A percentile compares a stretch with the other conserved stretches of the same genome.
phyloP scores from a whole-genome alignment of 2,113 vertebrate genomes.

The Vulpes ferrilata region DNA sequence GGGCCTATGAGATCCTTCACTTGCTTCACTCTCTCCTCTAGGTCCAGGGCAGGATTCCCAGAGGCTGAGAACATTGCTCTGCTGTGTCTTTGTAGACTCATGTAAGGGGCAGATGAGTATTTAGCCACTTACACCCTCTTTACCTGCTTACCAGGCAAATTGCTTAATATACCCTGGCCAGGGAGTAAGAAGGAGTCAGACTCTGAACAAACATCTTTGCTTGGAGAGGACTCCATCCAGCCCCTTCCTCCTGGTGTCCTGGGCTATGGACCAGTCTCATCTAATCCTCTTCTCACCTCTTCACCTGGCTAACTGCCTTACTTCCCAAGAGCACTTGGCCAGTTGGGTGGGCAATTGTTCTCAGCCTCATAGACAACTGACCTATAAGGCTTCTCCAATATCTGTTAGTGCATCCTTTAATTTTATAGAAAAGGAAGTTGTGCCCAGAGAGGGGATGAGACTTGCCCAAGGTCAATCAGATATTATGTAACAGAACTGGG shows the following conservation, averaged over 20 bases:
- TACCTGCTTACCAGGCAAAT: neutral
- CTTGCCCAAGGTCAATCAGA: neutral
- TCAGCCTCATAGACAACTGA: neutral
- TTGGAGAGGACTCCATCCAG: neutral
- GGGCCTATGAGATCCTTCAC: neutral
- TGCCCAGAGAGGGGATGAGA: neutral
- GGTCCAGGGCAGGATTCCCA: neutral
- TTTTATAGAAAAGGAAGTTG: neutral
- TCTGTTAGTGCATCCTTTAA: neutral
- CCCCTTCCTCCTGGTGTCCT: neutral
- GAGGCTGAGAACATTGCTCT: neutral
- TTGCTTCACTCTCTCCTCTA: neutral
- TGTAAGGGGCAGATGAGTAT: neutral
- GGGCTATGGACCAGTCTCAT: neutral
- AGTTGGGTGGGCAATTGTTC: neutral
- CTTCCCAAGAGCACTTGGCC: neutral
- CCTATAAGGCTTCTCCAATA: neutral
- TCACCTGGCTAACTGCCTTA: neutral
- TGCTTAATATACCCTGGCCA: neutral
- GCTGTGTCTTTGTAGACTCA: neutral
- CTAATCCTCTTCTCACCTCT: neutral
- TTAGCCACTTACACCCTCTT: neutral
- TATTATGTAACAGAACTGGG: neutral
- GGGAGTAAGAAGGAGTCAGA: neutral
- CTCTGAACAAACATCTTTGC: neutral